These are phyloP conservation scores for Cartodere bifasciata DNA, from an alignment of 2,888 invertebrate genomes.

Conservation along the genomic window DNA sequence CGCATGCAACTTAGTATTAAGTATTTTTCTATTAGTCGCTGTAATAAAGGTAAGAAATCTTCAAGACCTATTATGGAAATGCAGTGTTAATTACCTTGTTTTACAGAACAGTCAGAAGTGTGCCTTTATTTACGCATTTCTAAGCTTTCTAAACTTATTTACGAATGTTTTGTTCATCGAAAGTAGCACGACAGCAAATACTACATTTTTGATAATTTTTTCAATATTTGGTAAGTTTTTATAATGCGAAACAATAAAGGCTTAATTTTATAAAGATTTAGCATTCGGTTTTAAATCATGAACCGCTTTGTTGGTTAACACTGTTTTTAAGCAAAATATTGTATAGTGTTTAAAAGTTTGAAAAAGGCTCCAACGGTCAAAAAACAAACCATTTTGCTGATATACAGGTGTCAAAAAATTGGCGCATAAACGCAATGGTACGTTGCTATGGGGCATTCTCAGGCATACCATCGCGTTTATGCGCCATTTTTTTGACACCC, in stretches of 20 bases:
- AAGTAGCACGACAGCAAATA: conserved; percentile 22
- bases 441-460: no score
- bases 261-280: no score
- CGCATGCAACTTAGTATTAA: conserved; percentile 22
- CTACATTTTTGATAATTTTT: conserved; percentile 23
- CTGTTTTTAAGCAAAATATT: no score
- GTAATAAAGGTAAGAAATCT: conserved; percentile 21
- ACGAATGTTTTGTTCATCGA: conserved; percentile 26
- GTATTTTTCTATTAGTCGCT: conserved; percentile 23
- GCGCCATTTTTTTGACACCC: no score
- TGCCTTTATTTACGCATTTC: conserved; percentile 24
- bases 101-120: conserved; percentile 25
- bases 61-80: not conserved
- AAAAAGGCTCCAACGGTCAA: no score
- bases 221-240: conserved; percentile 22
- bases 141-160: conserved; percentile 25
- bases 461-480: no score
- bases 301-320: not conserved
- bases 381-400: no score
- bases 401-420: no score
- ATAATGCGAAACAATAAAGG: conserved; percentile 3
- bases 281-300: not conserved
- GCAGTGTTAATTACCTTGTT: conserved; percentile 7
- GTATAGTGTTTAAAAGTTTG: no score
- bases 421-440: no score